Evolutionary conservation across 2,797 vertebrate species (phyloP), one percentile per base, ranked within the genome.

Genomic region (Coccyzus lansbergi): DNA sequence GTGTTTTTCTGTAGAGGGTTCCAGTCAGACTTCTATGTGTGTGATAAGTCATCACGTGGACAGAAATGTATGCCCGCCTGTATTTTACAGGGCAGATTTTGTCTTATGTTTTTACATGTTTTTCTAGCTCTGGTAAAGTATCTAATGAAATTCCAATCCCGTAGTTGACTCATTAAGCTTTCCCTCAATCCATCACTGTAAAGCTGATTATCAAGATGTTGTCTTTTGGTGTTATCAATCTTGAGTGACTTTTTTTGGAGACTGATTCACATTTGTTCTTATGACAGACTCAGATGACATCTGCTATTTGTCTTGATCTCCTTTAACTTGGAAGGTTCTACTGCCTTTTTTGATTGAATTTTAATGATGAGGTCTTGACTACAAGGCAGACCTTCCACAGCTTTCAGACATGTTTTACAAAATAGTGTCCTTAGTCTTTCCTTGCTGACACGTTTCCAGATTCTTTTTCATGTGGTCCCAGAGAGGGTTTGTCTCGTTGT

Each of bases 281-380:
- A 98, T 98, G 97, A 98, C 97, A 95, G 95, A 95, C 94, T 97
- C 86, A 71, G 96, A 97, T 97, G 97, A 98, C 98, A 98, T 97
- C 96, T 96, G 97, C 98, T 98, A 98, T 99, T 98, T 98, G 98
- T 99, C 98, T 98, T 97, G 97, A 98, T 98, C 98, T 98, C 96
- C 97, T 98, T 97, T 97, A 96, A 97, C 91, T 96, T 93, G 60
- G 93, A 97, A 96, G 78, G 72, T 94, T 89, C 95, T 91, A 70
- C 88, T 96, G 91, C 88, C 94, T 91, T 53, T 94, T 93, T 93
- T 92, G 95, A 94, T 84, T 93, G 92, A 96, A 97, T 97, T 95
- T 95, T 96, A 95, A 88, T 85, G 78, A 90, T 91, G 72, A 97
- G 78, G 76, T 92, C 77, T 94, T 97, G 78, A 65, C 62, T 90